These are phyloP conservation scores for Camponotus pennsylvanicus DNA, from an alignment of 1,140 invertebrate genomes.

Conservation along the genomic window DNA sequence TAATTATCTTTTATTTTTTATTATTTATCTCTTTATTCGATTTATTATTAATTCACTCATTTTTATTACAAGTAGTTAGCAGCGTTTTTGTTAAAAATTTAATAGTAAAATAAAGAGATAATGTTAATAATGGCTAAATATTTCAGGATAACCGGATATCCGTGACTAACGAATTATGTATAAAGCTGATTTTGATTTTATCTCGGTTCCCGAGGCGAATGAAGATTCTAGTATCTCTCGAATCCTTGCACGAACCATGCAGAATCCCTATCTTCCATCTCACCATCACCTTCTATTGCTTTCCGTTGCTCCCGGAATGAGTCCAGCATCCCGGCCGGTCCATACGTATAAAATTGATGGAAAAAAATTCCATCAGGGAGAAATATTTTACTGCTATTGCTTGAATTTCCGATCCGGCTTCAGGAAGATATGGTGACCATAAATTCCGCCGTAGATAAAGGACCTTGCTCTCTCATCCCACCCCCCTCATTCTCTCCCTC, in stretches of 20 bases:
- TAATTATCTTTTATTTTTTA: no score
- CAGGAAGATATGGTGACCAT: slow-evolving; percentile 60
- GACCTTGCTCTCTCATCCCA: neutral
- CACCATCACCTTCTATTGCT: slow-evolving; percentile 41
- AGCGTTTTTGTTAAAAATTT: neutral
- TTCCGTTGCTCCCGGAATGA: slow-evolving; percentile 10
- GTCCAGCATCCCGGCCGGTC: slow-evolving; percentile 32
- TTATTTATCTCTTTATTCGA: neutral
- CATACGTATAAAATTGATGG: slow-evolving; percentile 53
- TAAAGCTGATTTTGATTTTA: slow-evolving; percentile 38
- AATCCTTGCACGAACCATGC: neutral
- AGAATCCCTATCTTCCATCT: slow-evolving; percentile 13
- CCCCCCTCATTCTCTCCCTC: no score
- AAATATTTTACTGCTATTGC: slow-evolving; percentile 67
- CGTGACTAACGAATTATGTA: neutral
- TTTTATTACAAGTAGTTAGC: neutral
- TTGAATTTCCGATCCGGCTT: slow-evolving; percentile 60
- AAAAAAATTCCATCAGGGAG: slow-evolving; percentile 53
- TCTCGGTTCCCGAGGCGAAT: neutral
- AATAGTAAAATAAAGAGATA: neutral
- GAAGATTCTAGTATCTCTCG: neutral
- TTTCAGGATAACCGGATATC: slow-evolving; percentile 1
- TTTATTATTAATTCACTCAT: neutral
- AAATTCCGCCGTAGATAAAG: slow-evolving; percentile 58
- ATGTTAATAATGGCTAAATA: neutral